Evolutionary conservation across 2,797 vertebrate genomes (phyloP).

Genomic region (Spatula versicolor): DNA sequence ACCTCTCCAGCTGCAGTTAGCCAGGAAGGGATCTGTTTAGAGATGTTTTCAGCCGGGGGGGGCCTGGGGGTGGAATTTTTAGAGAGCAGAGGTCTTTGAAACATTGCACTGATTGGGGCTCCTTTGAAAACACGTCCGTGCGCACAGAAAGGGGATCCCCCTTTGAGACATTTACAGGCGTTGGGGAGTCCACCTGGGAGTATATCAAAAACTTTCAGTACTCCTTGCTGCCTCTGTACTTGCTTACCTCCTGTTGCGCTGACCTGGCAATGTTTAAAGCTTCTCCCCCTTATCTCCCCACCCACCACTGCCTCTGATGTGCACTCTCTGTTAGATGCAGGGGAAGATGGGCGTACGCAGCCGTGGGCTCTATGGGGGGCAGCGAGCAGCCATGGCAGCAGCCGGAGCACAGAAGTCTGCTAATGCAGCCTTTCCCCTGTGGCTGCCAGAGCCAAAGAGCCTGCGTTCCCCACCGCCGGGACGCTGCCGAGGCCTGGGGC

Average conservation of each 20-base stretch:
- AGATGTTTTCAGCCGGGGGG: slow-evolving; percentile 1
- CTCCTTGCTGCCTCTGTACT: slow-evolving; percentile 49
- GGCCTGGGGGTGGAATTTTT: neutral
- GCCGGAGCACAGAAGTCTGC: neutral
- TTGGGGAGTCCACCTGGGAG: slow-evolving; percentile 38
- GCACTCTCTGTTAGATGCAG: neutral
- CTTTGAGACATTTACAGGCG: slow-evolving; percentile 61
- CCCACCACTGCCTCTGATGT: slow-evolving; percentile 37
- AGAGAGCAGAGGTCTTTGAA: slow-evolving; percentile 57
- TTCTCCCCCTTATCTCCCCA: neutral
- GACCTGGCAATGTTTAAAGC: slow-evolving; percentile 46
- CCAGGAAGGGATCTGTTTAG: slow-evolving; percentile 54
- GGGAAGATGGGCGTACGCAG: neutral
- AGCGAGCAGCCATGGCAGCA: slow-evolving; percentile 11
- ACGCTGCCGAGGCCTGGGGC: accelerated
- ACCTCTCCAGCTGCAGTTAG: neutral
- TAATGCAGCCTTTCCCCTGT: neutral
- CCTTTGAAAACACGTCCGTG: slow-evolving; percentile 67
- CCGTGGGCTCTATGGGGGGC: neutral
- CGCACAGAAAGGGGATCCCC: slow-evolving; percentile 26
- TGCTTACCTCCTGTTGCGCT: slow-evolving; percentile 42
- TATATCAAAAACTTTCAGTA: slow-evolving; percentile 52
- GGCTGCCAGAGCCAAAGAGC: neutral
- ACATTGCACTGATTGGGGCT: slow-evolving; percentile 10
- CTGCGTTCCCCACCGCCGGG: accelerated